Conservation (phyloP, 2,113 vertebrate species). For the Nesogale talazaci region DNA sequence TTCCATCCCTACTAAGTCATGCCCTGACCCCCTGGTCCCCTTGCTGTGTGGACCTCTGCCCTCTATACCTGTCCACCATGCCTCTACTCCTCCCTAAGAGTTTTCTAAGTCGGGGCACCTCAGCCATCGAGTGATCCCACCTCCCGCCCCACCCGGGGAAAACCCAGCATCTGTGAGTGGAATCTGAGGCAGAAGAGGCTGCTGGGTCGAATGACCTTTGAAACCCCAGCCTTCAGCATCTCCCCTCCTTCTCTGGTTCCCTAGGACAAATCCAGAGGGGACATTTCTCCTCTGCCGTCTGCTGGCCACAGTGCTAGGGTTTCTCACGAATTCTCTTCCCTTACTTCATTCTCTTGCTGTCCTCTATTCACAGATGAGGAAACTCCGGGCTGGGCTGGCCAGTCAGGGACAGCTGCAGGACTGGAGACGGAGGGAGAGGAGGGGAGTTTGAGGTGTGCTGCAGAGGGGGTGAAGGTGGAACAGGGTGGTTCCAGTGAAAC, state of each 20-base stretch:
- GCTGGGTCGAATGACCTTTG: conserved; percentile 43
- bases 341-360: neutral
- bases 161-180: neutral
- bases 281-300: conserved; percentile 6
- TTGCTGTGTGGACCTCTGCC: neutral
- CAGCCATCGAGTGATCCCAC: neutral
- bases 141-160: neutral
- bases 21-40: neutral
- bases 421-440: neutral
- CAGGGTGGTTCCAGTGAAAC: conserved; percentile 9
- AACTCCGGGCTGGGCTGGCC: neutral
- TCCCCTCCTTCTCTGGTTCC: neutral
- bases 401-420: neutral
- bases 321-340: conserved; percentile 7
- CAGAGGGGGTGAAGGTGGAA: neutral
- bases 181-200: conserved; percentile 39
- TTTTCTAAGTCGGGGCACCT: neutral
- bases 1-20: neutral
- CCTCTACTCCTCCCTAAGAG: neutral
- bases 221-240: conserved; percentile 28
- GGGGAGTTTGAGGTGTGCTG: neutral
- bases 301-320: neutral
- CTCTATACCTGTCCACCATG: neutral
- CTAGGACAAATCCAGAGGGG: neutral
- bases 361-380: conserved; percentile 33